Base-by-base conservation (phyloP, 2,888 invertebrate species). In the Callimorpha dominula region DNA sequence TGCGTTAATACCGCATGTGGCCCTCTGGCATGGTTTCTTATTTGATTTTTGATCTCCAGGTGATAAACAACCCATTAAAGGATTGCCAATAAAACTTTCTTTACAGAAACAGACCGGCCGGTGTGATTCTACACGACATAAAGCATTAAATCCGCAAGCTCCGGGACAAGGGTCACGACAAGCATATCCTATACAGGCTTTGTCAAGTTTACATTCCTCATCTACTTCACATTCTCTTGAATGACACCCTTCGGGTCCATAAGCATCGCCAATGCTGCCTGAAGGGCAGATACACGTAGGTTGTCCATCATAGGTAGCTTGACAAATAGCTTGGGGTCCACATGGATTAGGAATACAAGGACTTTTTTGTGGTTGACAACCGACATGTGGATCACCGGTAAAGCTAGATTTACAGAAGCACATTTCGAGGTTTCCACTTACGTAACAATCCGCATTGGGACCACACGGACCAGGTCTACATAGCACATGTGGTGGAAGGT, bases 381-480 rank as follows among this genome's bases (percentile, higher is more conserved):
- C 97, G 49, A 96, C 96, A 85, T 98, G 98, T 7, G 98, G 97
- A 94, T 98, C 98, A 31, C 98, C 98, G 64, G 96, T 96, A 90
- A 96, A 98, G 46, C 97, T 98, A 66, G 96, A 90, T 88, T 96
- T 97, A 85, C 98, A 99, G 91, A 97, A 98, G 90, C 98, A 98
- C 90, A 97, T 97, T 91, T 99, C 98, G 85, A 97, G 97, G 86
- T 98, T 98, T 73, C 97, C 97, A 66, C 97, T 96, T 8, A 98
- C 97, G 87, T 98, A 98, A 88, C 98, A 98, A 88, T 98, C 98
- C 14, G 98, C 97, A 90, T 98, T 98, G 31, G 94, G 92, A 46
- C 98, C 98, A 92, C 98, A 98, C 2, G 98, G 98, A 14, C 98
- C 98, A 14, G 98, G 98, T 89, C 97, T 96, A 86, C 98, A 98